A percentile compares a stretch with the other conserved stretches of the same genome.
Conservation (phyloP, 1,140 invertebrate genomes). For the Theocolax elegans region DNA sequence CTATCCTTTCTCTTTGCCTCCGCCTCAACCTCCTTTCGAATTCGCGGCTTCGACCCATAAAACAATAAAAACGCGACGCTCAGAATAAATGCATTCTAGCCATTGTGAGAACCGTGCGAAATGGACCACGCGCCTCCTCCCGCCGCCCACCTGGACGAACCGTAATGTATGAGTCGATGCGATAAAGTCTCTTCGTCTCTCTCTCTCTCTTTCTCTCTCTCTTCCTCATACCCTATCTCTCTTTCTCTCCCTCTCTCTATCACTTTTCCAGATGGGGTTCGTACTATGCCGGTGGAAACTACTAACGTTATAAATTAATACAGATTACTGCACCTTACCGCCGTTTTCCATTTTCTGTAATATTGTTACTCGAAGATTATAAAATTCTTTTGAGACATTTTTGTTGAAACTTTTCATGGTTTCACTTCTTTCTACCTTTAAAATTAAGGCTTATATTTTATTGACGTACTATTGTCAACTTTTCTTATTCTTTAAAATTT, state of each 20-base stretch:
- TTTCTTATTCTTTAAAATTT: no score
- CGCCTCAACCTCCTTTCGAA: neutral
- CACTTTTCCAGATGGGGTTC: no score
- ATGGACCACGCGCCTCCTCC: conserved; percentile 35
- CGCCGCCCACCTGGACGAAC: conserved; percentile 15
- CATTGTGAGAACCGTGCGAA: conserved; percentile 45
- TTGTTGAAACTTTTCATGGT: no score
- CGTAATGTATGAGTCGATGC: conserved; percentile 44
- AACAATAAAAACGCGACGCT: conserved; percentile 49
- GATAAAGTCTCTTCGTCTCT: conserved; percentile 39
- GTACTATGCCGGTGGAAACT: no score
- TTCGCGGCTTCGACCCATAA: conserved; percentile 16
- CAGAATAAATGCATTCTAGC: conserved; percentile 50
- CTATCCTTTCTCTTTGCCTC: no score
- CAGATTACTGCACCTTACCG: conserved; percentile 28
- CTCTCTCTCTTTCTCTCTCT: neutral
- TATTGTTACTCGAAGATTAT: no score
- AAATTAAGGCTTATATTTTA: no score
- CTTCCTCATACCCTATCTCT: neutral
- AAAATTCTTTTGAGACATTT: no score
- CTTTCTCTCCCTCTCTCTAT: neutral
- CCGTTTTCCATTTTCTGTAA: neutral
- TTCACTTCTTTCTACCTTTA: no score
- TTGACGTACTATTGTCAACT: no score
- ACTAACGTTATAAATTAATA: conserved; percentile 45